Base-by-base conservation (phyloP, 2,888 invertebrate genomes). In the Zonitis immaculata region DNA sequence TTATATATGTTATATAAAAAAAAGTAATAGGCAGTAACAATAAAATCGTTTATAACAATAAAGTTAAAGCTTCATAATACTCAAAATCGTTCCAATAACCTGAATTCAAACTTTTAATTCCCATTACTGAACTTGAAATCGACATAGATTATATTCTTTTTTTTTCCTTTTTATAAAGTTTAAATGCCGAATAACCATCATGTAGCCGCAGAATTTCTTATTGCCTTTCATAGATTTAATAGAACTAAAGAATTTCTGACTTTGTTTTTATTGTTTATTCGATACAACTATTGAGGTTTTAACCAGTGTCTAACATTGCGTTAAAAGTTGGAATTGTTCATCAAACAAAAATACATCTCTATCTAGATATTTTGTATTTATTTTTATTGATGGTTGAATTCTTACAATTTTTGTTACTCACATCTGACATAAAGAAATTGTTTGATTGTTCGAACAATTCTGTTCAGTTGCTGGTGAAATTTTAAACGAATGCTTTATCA, bases 1-100 rank as follows among this genome's bases (percentile, higher is more conserved):
- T n/a, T n/a, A n/a, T n/a, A n/a, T 52, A 56, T 52, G 49, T 56
- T 52, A 28, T 43, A 47, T 45, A 47, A 49, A 49, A 49, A 56
- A 56, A 49, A 52, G 47, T 50, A 53, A 32, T 22, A 22, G 8
- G 5, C 45, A 53, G 53, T 53, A 51, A 50, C 56, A 56, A 56
- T 53, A 53, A 52, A 47, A 56, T 56, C 50, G 52, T 56, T 56
- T 56, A 56, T 50, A 47, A 47, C 49, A 47, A 56, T 56, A 52
- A 52, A 56, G 44, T 35, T 42, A 43, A 32, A 52, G 42, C 45
- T 52, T 45, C 26, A 52, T 39, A 18, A 20, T 14, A 27, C 8
- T 14, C 32, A 48, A 52, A 48, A 44, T 25, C 7, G 14, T 18
- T 16, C 45, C 45, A 45, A 45, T 45, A 45, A 30, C 18, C 44